phyloP scores from a whole-genome alignment of 2,888 invertebrate genomes.

The Myopa tessellatipennis region DNA sequence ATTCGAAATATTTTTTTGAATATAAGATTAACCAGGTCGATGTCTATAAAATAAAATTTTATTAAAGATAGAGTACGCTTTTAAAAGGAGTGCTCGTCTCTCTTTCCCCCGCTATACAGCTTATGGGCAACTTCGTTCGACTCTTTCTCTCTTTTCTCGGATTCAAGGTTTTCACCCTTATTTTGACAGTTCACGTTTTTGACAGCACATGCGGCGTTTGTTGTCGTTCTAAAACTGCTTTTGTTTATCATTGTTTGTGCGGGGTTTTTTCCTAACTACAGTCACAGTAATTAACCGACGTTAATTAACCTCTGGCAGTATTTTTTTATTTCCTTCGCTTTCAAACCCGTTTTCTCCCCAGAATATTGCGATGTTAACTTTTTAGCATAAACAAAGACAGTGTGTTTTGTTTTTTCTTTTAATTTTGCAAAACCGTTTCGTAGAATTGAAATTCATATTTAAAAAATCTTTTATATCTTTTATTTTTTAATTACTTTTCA shows the following conservation, averaged over 20 bases:
- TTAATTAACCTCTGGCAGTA: constrained; percentile 33
- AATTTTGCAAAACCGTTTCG: neutral
- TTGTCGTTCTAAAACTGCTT: constrained; percentile 20
- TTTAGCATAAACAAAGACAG: neutral
- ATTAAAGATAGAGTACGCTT: too few relatives aligned
- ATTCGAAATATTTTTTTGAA: neutral
- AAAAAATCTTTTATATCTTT: neutral
- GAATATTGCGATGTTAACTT: neutral
- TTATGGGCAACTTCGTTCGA: too few relatives aligned
- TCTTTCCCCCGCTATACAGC: neutral
- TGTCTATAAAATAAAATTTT: too few relatives aligned
- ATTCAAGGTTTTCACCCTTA: constrained; percentile 19
- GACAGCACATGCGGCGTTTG: constrained; percentile 31
- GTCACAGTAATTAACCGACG: constrained; percentile 5
- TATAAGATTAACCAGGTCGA: too few relatives aligned
- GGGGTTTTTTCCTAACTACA: constrained; percentile 16
- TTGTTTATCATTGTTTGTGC: constrained; percentile 27
- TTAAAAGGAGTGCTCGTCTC: neutral
- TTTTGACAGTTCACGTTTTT: constrained; percentile 29
- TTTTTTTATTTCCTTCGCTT: neutral
- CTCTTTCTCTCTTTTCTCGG: neutral
- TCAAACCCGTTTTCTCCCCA: neutral
- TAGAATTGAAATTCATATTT: too few relatives aligned
- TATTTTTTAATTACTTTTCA: neutral
- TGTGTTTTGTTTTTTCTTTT: neutral